A percentile compares a stretch with the other conserved stretches of the same genome.
Evolutionary conservation across 2,113 vertebrate species (phyloP).

Genomic region (Zapus hudsonius): DNA sequence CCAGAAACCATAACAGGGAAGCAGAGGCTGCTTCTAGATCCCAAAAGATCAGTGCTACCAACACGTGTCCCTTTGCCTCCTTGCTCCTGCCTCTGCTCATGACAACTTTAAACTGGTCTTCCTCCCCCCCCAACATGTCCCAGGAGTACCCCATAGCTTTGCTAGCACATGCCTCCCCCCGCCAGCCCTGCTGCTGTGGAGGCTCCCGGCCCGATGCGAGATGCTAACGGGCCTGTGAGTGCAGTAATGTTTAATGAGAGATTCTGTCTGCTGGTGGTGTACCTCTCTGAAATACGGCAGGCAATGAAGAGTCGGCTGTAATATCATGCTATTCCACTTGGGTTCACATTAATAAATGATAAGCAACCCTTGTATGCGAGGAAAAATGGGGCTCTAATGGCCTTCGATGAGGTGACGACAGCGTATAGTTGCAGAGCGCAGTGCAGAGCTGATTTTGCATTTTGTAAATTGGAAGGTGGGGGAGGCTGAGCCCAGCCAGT

Average conservation of each 20-base stretch:
- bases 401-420: neutral
- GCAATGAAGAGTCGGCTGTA: neutral
- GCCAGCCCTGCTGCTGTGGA: neutral
- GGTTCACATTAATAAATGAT: neutral
- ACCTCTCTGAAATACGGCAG: neutral
- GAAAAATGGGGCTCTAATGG: neutral
- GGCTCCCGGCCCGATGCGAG: neutral
- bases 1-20: fast-evolving
- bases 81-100: fast-evolving
- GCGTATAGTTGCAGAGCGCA: fast-evolving
- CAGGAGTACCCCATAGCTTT: neutral
- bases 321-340: neutral
- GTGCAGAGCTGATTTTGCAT: neutral
- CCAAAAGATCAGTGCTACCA: neutral
- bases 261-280: fast-evolving
- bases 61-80: no score
- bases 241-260: neutral
- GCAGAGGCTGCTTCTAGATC: neutral
- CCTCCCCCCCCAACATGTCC: conserved; percentile 4
- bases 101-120: fast-evolving
- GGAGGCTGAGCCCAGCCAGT: fast-evolving
- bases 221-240: neutral
- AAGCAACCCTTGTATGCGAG: neutral
- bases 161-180: neutral
- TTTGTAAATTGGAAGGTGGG: neutral